A percentile compares a stretch with the other conserved stretches of the same genome.
Conservation (phyloP, 2,113 vertebrate species). For the Chionis minor region DNA sequence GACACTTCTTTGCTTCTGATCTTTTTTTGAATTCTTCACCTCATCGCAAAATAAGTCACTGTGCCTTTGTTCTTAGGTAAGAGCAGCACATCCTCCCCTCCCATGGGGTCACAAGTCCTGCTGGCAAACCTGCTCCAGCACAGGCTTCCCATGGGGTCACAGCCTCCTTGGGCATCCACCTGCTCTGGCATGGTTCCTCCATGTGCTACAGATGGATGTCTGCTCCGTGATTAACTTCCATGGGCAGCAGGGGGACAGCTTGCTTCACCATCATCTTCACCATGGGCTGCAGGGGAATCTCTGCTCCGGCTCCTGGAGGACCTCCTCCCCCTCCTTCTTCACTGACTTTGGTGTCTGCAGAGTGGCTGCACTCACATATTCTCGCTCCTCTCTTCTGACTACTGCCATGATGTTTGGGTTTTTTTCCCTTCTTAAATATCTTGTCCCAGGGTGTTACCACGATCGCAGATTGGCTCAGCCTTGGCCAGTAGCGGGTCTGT, state of each 20-base stretch:
- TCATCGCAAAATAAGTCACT: background rate
- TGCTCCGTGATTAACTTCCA: background rate
- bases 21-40: background rate
- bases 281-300: background rate
- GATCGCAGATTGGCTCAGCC: background rate
- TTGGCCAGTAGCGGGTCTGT: background rate
- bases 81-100: background rate
- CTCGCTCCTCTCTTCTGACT: background rate
- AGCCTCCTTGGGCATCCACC: too few relatives aligned
- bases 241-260: background rate
- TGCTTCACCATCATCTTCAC: background rate
- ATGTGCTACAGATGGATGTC: background rate
- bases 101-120: too few relatives aligned
- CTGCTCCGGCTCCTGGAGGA: background rate
- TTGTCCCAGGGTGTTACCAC: background rate
- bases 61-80: background rate
- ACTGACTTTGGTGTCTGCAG: background rate
- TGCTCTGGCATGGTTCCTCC: too few relatives aligned
- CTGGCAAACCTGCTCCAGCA: too few relatives aligned
- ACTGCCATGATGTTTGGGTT: background rate
- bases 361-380: background rate
- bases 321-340: background rate
- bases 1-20: background rate
- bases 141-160: too few relatives aligned
- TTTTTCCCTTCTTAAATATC: background rate